Evolutionary conservation across 37 sponge, comb jelly and placozoan genomes (phyloP).

Genomic region (Spongilla lacustris): DNA sequence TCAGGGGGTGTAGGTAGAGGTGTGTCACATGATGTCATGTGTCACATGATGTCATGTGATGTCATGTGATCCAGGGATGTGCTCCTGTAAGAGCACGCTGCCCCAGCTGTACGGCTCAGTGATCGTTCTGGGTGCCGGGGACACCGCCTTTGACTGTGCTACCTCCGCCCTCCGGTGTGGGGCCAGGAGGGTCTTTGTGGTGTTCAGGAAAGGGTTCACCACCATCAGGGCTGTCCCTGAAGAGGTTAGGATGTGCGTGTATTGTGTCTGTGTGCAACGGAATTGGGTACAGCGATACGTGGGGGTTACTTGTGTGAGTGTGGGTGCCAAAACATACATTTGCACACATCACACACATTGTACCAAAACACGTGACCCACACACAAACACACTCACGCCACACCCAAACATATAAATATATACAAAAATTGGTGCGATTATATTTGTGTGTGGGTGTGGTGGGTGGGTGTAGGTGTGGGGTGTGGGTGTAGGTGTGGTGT

Average conservation of each 20-base stretch:
- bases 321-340: too few species aligned
- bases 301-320: too few species aligned
- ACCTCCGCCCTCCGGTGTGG: conserved; percentile 97
- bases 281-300: too few species aligned
- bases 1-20: background rate
- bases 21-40: background rate
- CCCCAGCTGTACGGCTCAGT: conserved; percentile 77
- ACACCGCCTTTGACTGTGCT: conserved; percentile 98
- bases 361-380: too few species aligned
- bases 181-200: conserved; percentile 81
- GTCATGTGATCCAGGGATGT: conserved; percentile 69
- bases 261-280: conserved; percentile 3
- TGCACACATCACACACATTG: too few species aligned
- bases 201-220: conserved; percentile 95
- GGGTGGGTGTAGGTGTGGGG: too few species aligned
- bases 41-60: background rate
- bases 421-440: too few species aligned
- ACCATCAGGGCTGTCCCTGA: conserved; percentile 97
- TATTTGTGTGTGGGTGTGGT: too few species aligned
- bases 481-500: background rate
- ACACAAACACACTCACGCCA: too few species aligned
- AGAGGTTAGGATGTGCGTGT: conserved; percentile 70
- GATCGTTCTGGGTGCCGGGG: conserved; percentile 91
- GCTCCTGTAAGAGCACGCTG: conserved; percentile 72
- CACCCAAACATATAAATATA: too few species aligned